A percentile compares a stretch with the other conserved stretches of the same genome.
These are phyloP conservation scores for Syrphus vitripennis DNA, from an alignment of 2,888 invertebrate genomes.

Conservation along the genomic window DNA sequence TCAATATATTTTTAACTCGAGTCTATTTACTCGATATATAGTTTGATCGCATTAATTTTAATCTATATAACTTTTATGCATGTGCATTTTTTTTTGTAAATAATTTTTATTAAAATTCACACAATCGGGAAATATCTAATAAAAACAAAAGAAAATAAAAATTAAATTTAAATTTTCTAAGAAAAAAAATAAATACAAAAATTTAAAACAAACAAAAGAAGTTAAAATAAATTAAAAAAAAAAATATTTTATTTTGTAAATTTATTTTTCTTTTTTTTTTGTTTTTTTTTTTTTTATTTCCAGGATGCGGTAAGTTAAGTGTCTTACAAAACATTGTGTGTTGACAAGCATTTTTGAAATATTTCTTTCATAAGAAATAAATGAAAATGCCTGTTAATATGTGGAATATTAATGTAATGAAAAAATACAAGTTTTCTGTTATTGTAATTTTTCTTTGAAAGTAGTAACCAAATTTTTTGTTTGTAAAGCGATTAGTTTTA, in stretches of 20 bases:
- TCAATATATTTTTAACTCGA: conserved; percentile 47
- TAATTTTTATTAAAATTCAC: conserved; percentile 39
- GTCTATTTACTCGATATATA: conserved; percentile 19
- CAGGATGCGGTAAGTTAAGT: conserved; percentile 81
- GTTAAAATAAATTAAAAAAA: conserved; percentile 46
- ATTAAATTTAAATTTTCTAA: conserved; percentile 1
- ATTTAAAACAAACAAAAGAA: conserved; percentile 5
- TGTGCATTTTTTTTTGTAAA: conserved; percentile 67
- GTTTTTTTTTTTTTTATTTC: conserved; percentile 80
- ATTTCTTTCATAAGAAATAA: conserved; percentile 14
- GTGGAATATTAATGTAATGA: conserved; percentile 16
- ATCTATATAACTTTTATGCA: conserved; percentile 59
- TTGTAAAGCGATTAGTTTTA: conserved; percentile 54
- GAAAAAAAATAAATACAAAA: background rate
- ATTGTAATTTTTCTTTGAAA: conserved; percentile 29
- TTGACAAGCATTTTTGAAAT: conserved; percentile 48
- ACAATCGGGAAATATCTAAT: conserved; percentile 34
- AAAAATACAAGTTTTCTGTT: conserved; percentile 28
- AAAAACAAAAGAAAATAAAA: conserved; percentile 47
- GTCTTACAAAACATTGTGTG: conserved; percentile 30
- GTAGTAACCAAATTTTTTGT: conserved; percentile 3
- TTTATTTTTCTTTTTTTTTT: conserved; percentile 74
- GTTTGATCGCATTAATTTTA: conserved; percentile 42
- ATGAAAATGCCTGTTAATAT: conserved; percentile 47
- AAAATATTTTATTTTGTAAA: conserved; percentile 71